Evolutionary conservation across 2,113 vertebrate genomes (phyloP).

Genomic region (Pedetes capensis): DNA sequence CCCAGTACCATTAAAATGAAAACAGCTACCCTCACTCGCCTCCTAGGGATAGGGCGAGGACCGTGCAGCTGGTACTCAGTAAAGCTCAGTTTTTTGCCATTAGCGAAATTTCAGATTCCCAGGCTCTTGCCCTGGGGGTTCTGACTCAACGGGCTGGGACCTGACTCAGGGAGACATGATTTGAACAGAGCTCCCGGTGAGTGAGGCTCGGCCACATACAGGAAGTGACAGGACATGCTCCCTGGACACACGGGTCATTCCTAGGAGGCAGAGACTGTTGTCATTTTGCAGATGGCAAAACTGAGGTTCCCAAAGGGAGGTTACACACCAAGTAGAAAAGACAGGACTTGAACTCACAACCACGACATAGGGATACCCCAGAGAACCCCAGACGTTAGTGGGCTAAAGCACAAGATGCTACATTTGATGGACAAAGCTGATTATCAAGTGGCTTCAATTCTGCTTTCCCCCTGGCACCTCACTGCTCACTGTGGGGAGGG

Average conservation of each 20-base stretch:
- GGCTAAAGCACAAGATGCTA: background rate
- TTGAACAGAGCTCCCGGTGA: background rate
- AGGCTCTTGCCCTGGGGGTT: background rate
- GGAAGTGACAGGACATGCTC: background rate
- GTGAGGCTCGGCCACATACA: background rate
- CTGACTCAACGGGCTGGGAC: background rate
- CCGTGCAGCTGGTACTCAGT: background rate
- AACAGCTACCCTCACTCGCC: background rate
- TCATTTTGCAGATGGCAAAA: background rate
- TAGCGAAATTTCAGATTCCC: background rate
- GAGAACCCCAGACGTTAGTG: background rate
- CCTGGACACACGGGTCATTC: background rate
- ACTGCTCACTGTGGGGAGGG: background rate
- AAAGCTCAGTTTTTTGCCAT: background rate
- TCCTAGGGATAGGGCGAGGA: conserved; percentile 16
- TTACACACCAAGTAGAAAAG: background rate
- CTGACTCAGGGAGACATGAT: background rate
- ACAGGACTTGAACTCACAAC: background rate
- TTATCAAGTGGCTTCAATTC: background rate
- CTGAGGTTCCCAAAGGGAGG: background rate
- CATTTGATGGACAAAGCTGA: background rate
- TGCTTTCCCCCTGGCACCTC: background rate
- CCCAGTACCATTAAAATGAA: background rate
- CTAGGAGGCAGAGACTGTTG: background rate
- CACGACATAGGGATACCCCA: background rate